Base-by-base conservation (phyloP, 2,113 vertebrate species). In the Oryctolagus cuniculus region DNA sequence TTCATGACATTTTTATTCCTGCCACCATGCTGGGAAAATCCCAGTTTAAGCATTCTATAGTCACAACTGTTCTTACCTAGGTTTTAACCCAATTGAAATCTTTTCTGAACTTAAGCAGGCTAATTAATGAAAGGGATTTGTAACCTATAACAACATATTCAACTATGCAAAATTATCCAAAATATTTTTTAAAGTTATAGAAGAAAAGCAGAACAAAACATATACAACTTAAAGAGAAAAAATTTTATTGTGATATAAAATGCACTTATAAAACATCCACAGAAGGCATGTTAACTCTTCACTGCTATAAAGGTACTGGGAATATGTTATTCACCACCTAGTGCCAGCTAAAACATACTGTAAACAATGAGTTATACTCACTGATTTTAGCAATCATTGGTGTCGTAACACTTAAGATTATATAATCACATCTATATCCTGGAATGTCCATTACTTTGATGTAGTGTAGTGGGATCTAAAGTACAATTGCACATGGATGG, bases 231-330 rank as follows among this genome's bases (percentile, higher is more conserved):
- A 97, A 95, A 96, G 96, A 97, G 96, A 95, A 97, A 97, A 93
- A n/a, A 11, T 91, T 97, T 97, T 97, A 97, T 97, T 97, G 96
- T 53, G 73, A 96, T 97, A 97, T 97, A 97, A 97, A 97, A 97
- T 89, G 95, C 90, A 97, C 88, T 97, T 97, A 97, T 93, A 97
- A 97, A 97, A 97, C 95, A 92, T 96, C 93, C 96, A 97, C 94
- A 96, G 95, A 97, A 97, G 84, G 93, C 92, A 96, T 93, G 44
- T 86, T 95, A 85, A 95, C 94, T 97, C 94, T 93, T 92, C 90
- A 94, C 66, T 90, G 85, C 90, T 97, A 93, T 95, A 97, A 97
- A 97, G 93, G 97, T 96, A 97, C 34, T 93, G 85, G 92, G 85
- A 95, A 96, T 94, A 95, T 21, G 90, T 95, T 97, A 93, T 95